A percentile compares a stretch with the other conserved stretches of the same genome.
phyloP scores from a whole-genome alignment of 2,113 vertebrate genomes.

The Dasypus novemcinctus region DNA sequence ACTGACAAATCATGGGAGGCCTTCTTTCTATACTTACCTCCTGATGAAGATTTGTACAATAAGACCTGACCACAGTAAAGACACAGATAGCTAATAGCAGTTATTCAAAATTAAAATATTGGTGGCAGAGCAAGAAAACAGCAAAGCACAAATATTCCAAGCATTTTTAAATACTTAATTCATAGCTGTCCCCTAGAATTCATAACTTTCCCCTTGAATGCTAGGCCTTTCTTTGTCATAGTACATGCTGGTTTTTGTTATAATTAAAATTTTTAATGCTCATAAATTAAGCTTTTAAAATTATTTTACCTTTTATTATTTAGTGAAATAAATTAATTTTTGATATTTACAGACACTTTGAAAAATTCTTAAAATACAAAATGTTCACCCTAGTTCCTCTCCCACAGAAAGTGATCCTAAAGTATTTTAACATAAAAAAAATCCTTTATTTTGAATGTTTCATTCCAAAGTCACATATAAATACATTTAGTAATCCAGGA shows the following conservation, averaged over 20 bases:
- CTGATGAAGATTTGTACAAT: not conserved
- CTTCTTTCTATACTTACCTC: not conserved
- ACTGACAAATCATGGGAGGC: slow-evolving; percentile 29
- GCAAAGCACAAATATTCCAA: not conserved
- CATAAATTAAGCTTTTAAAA: not conserved
- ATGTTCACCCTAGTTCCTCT: not conserved
- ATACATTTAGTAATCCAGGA: not conserved
- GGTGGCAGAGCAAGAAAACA: not conserved
- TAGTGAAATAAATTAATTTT: not conserved
- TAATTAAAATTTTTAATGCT: not conserved
- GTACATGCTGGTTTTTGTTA: not conserved
- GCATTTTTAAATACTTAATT: not conserved
- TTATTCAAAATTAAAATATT: slow-evolving; percentile 27
- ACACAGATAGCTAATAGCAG: not conserved
- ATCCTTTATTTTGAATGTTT: no score
- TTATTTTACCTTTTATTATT: not conserved
- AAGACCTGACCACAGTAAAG: not conserved
- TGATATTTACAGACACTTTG: not conserved
- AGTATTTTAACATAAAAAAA: not conserved
- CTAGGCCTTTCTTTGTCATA: not conserved
- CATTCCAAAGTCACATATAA: no score
- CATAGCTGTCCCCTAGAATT: not conserved
- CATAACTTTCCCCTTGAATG: not conserved
- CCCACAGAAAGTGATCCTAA: not conserved
- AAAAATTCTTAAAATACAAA: not conserved